A percentile compares a stretch with the other conserved stretches of the same genome.
These are phyloP conservation scores for Euleptes europaea DNA, from an alignment of 2,113 vertebrate genomes.

Conservation along the genomic window DNA sequence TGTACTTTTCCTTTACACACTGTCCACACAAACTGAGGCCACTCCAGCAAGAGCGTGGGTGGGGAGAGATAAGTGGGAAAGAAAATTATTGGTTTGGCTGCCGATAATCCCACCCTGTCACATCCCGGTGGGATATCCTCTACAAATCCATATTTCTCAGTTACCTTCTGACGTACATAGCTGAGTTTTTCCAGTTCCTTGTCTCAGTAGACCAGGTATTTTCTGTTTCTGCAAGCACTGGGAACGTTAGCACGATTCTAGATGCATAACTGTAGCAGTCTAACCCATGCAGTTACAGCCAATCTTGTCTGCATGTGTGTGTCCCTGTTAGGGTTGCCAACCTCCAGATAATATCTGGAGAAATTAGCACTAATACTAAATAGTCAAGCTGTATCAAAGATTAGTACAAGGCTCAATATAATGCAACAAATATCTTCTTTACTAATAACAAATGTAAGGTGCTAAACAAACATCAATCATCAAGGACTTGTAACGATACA, in stretches of 20 bases:
- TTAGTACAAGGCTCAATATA: too few relatives aligned
- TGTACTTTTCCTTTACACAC: conserved; percentile 66
- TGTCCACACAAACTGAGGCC: conserved; percentile 54
- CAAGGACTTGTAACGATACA: too few relatives aligned
- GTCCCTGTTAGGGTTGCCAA: too few relatives aligned
- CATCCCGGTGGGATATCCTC: not conserved
- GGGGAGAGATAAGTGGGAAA: not conserved
- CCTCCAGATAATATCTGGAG: too few relatives aligned
- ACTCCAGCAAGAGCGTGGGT: not conserved
- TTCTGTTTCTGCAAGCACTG: not conserved
- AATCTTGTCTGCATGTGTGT: not conserved
- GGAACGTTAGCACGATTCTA: not conserved
- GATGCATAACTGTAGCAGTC: not conserved
- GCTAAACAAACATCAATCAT: too few relatives aligned
- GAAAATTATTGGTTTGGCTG: not conserved
- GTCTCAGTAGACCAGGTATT: not conserved
- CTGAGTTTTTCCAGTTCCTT: not conserved
- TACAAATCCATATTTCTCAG: not conserved
- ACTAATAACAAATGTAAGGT: too few relatives aligned
- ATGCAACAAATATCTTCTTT: too few relatives aligned
- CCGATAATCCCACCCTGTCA: not conserved
- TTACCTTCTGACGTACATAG: not conserved
- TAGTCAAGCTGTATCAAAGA: too few relatives aligned
- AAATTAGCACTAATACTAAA: too few relatives aligned
- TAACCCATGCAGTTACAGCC: not conserved